Conservation (phyloP, 2,797 vertebrate genomes). For the Chiroxiphia lanceolata region DNA sequence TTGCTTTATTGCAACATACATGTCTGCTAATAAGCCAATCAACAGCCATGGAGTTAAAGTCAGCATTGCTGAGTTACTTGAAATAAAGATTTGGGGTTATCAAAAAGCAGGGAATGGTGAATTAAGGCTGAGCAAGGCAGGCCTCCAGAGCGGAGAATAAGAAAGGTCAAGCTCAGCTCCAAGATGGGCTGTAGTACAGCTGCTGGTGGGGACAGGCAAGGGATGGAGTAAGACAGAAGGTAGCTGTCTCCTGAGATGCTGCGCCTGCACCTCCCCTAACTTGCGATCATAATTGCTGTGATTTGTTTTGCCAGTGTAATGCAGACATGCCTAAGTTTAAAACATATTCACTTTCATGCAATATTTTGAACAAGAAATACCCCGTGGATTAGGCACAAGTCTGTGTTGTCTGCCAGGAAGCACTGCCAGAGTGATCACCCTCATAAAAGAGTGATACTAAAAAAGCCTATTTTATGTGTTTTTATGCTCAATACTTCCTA, state of each 20-base stretch:
- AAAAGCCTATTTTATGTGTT: neutral
- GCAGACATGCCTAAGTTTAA: slow-evolving; percentile 79
- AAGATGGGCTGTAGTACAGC: neutral
- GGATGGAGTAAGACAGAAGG: neutral
- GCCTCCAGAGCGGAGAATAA: neutral
- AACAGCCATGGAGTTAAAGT: neutral
- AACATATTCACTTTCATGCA: slow-evolving; percentile 78
- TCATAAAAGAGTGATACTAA: neutral
- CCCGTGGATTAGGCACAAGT: slow-evolving; percentile 84
- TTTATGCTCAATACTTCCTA: slow-evolving; percentile 6
- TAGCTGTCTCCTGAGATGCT: neutral
- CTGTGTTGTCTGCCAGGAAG: slow-evolving; percentile 67
- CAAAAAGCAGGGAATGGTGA: neutral
- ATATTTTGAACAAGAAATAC: slow-evolving; percentile 71
- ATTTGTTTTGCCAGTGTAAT: slow-evolving; percentile 82
- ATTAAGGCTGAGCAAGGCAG: neutral
- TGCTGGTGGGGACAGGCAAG: neutral
- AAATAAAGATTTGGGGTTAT: neutral
- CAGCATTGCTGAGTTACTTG: neutral
- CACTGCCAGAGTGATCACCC: slow-evolving; percentile 2
- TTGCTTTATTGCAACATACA: neutral
- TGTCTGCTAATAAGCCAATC: neutral
- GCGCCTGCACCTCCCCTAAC: neutral
- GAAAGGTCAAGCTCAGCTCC: neutral
- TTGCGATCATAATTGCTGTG: slow-evolving; percentile 68